Conservation (phyloP, 1,140 invertebrate genomes). For the Apocrypta bakeri region DNA sequence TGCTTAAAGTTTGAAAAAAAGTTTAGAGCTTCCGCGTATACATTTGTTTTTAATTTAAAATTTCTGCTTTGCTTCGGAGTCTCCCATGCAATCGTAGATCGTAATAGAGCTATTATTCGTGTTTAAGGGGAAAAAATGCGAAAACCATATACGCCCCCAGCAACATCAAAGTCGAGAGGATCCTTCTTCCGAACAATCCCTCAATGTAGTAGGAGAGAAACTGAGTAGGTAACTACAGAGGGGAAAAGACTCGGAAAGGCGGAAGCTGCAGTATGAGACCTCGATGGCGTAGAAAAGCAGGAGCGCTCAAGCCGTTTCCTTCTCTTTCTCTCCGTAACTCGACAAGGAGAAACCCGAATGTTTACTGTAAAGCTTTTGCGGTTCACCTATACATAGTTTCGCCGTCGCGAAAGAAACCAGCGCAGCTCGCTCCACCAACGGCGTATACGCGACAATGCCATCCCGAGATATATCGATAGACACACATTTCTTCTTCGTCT, state of each 20-base stretch:
- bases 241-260: slow-evolving; percentile 45
- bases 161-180: neutral
- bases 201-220: neutral
- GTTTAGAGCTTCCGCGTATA: too few relatives aligned
- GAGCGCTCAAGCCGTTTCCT: neutral
- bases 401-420: slow-evolving; percentile 26
- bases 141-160: neutral
- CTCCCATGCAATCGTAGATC: too few relatives aligned
- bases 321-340: slow-evolving; percentile 45
- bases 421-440: neutral
- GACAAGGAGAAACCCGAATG: slow-evolving; percentile 55
- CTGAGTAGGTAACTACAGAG: slow-evolving; percentile 48
- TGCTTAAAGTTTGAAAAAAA: too few relatives aligned
- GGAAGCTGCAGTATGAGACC: slow-evolving; percentile 15
- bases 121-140: neutral
- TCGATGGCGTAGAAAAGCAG: slow-evolving; percentile 4
- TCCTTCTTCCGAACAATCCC: slow-evolving; percentile 10
- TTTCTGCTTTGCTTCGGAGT: too few relatives aligned
- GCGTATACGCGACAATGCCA: neutral
- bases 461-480: neutral
- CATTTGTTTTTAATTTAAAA: too few relatives aligned
- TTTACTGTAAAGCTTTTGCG: slow-evolving; percentile 59
- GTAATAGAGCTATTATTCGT: neutral
- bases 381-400: slow-evolving; percentile 51
- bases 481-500: neutral